phyloP scores from a whole-genome alignment of 1,140 invertebrate genomes.

The Drosophila tsacasi region DNA sequence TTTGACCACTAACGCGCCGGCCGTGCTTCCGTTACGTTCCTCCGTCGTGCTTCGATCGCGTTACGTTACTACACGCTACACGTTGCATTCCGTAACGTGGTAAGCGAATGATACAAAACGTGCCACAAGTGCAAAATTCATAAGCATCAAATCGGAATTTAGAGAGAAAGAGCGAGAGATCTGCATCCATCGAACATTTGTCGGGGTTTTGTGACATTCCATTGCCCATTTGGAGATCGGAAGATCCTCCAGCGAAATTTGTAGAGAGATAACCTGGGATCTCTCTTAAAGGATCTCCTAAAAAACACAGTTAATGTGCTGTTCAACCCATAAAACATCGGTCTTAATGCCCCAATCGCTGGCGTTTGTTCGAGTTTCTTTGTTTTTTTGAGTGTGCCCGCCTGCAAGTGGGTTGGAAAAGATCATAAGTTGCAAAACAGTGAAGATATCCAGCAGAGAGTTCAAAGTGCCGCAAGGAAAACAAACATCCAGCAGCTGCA shows the following conservation, averaged over 20 bases:
- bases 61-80: constrained; percentile 1
- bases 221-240: background rate
- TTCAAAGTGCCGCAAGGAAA: constrained; percentile 3
- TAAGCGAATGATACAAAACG: background rate
- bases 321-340: background rate
- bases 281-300: background rate
- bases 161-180: too few relatives aligned
- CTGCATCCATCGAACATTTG: background rate
- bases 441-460: constrained; percentile 27
- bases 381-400: constrained; percentile 45
- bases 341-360: constrained; percentile 1
- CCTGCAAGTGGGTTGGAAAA: constrained; percentile 13
- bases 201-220: background rate
- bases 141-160: background rate
- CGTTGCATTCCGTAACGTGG: constrained; percentile 12
- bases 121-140: constrained; percentile 1
- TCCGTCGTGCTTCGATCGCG: constrained; percentile 19
- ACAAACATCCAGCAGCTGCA: background rate
- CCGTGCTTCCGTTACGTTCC: constrained; percentile 78
- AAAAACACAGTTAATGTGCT: constrained; percentile 5
- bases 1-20: constrained; percentile 85
- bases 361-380: constrained; percentile 26
- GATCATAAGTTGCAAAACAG: constrained; percentile 42
- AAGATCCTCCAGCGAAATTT: too few relatives aligned
- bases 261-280: background rate